Evolutionary conservation across 2,888 invertebrate genomes (phyloP).

Genomic region (Labia minor): DNA sequence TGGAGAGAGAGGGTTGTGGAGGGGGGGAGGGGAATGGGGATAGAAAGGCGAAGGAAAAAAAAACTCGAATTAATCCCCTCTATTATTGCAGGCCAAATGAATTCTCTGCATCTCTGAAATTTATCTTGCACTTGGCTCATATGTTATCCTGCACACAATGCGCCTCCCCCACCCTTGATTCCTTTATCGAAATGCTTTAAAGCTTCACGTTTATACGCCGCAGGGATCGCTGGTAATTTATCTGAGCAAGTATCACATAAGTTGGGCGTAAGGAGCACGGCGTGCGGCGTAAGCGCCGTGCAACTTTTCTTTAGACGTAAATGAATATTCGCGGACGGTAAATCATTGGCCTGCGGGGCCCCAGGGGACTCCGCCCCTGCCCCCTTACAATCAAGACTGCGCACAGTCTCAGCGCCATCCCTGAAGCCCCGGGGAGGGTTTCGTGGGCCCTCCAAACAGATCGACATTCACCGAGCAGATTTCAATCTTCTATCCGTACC

Average conservation of each 20-base stretch:
- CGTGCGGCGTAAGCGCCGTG: neutral
- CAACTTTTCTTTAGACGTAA: constrained; percentile 13
- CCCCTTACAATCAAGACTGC: neutral
- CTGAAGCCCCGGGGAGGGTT: neutral
- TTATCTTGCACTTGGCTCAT: constrained; percentile 8
- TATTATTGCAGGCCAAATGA: too few relatives aligned
- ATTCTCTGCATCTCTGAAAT: neutral
- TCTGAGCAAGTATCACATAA: constrained; percentile 8
- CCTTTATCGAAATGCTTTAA: constrained; percentile 13
- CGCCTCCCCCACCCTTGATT: neutral
- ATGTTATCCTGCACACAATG: constrained; percentile 8
- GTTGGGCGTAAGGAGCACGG: neutral
- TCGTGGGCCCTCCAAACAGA: neutral
- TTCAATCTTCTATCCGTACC: neutral
- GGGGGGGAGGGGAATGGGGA: too few relatives aligned
- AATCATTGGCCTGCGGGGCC: constrained; percentile 2
- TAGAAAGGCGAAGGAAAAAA: too few relatives aligned
- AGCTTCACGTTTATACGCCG: constrained; percentile 5
- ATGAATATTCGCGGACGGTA: constrained; percentile 2
- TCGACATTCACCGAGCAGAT: constrained; percentile 8
- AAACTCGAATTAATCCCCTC: too few relatives aligned
- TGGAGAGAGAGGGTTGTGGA: too few relatives aligned
- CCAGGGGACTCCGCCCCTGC: neutral
- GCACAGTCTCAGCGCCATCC: neutral
- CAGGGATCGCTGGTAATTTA: constrained; percentile 13